Conservation (phyloP, 2,797 vertebrate genomes). For the Micromesistius poutassou region DNA sequence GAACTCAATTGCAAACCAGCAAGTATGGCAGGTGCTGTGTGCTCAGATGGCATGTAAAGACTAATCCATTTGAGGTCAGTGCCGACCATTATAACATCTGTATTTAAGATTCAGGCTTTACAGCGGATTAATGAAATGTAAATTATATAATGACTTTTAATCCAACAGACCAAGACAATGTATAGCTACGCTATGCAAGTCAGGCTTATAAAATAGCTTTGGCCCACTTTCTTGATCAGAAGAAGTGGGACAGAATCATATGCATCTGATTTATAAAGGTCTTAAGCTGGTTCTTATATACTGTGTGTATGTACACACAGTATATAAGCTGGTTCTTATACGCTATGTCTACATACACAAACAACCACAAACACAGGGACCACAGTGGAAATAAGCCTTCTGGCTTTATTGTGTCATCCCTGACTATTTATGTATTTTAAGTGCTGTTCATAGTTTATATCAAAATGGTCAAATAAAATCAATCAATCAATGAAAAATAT, state of each 20-base stretch:
- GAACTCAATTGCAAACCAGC: background rate
- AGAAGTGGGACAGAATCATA: background rate
- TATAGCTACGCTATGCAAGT: background rate
- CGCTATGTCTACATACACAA: background rate
- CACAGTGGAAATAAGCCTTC: too few relatives aligned
- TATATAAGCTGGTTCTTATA: too few relatives aligned
- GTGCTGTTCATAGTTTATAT: too few relatives aligned
- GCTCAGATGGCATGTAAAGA: background rate
- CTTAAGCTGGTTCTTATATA: background rate
- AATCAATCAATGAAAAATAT: too few relatives aligned
- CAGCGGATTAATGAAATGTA: conserved; percentile 22
- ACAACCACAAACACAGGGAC: background rate
- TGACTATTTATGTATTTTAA: too few relatives aligned
- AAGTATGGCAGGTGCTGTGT: background rate
- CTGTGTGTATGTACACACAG: too few relatives aligned
- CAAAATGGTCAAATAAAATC: too few relatives aligned
- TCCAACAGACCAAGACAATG: background rate
- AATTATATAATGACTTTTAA: background rate
- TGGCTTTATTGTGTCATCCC: too few relatives aligned
- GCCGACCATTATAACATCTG: conserved; percentile 31
- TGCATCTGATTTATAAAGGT: background rate
- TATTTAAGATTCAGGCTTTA: conserved; percentile 39
- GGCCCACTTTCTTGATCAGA: background rate
- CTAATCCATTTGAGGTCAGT: conserved; percentile 40
- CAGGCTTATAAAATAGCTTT: background rate